Base-by-base conservation (phyloP, 2,797 vertebrate species). In the Sebastes minor region DNA sequence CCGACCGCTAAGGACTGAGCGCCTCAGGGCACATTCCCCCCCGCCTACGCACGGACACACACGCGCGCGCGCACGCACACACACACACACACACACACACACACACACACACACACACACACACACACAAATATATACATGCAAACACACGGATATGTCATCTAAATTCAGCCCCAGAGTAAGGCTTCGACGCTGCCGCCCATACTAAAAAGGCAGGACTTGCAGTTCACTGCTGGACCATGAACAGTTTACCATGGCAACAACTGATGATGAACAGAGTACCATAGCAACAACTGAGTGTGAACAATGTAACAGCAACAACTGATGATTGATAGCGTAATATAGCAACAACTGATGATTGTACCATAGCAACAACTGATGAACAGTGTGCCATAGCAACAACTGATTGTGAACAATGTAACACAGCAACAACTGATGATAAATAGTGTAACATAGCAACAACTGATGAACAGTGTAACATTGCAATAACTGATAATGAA, bases 1-100 rank as follows among this genome's bases (percentile, higher is more conserved):
- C 88, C 91, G 79, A 86, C 91, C 92, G 81, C 93, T 91, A 89
- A 93, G 92, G 88, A 92, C 91, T 12, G 20, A 93, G 81, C 13
- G 93, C 95, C 95, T 93, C 76, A 87, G 92, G 95, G 88, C 91
- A 94, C 84, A 53, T 74, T 82, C 74, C 85, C 81, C 88, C 88
- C 81, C 76, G 59, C 91, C 88, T 69, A 81, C 73, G 2, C 72
- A 61, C 57, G 22, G 13, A 38, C 35, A 5, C 12, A 14, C 35
- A 8, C 56, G 67, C 27, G 49, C 71, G 49, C 71, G 78, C 60
- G 74, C 27, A 27, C 27, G 1, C 27, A 27, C 27, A 27, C 27
- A 27, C 27, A 78, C 56, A 76, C 61, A 70, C 25, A 69, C 71
- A 64, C 53, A 71, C 55, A 62, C 46, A 72, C 71, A 81, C 60